Percentiles rank a stretch among this genome's conserved stretches.
These are phyloP conservation scores for Pungitius pungitius DNA, from an alignment of 2,113 vertebrate species.

Conservation along the genomic window DNA sequence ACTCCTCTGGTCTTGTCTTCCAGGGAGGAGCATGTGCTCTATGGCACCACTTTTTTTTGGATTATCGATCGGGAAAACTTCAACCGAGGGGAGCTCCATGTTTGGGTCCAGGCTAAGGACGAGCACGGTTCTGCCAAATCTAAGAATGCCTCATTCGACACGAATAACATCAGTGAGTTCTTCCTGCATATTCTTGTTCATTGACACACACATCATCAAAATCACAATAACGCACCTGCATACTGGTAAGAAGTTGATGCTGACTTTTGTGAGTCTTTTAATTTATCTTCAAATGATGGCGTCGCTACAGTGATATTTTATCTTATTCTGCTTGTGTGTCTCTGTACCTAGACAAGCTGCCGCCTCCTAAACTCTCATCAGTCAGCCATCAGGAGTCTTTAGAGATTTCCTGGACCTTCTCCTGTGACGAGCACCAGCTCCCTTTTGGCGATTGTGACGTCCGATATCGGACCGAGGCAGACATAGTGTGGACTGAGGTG, in stretches of 20 bases:
- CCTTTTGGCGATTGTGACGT: constrained; percentile 43
- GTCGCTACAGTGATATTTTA: neutral
- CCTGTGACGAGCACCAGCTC: neutral
- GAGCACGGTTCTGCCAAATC: constrained; percentile 50
- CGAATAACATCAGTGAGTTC: constrained; percentile 66
- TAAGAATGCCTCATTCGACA: constrained; percentile 19
- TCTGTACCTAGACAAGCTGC: constrained; percentile 64
- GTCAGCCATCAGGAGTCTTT: neutral
- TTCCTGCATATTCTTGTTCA: neutral
- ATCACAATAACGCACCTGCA: neutral
- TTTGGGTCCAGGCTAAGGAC: constrained; percentile 69
- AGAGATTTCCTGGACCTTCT: constrained; percentile 62
- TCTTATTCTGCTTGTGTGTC: neutral
- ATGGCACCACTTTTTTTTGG: neutral
- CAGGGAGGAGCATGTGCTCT: constrained; percentile 10
- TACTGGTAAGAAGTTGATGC: neutral
- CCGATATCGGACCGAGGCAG: constrained; percentile 43
- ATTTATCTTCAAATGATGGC: neutral
- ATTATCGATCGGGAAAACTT: constrained; percentile 36
- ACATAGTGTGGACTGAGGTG: constrained; percentile 70
- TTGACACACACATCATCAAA: neutral
- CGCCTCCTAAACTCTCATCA: constrained; percentile 30
- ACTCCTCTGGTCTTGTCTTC: neutral
- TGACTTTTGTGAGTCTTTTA: neutral
- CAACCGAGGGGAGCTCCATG: constrained; percentile 28